These are phyloP conservation scores for Pseudochirops corinnae DNA, from an alignment of 2,797 vertebrate genomes.

Conservation along the genomic window DNA sequence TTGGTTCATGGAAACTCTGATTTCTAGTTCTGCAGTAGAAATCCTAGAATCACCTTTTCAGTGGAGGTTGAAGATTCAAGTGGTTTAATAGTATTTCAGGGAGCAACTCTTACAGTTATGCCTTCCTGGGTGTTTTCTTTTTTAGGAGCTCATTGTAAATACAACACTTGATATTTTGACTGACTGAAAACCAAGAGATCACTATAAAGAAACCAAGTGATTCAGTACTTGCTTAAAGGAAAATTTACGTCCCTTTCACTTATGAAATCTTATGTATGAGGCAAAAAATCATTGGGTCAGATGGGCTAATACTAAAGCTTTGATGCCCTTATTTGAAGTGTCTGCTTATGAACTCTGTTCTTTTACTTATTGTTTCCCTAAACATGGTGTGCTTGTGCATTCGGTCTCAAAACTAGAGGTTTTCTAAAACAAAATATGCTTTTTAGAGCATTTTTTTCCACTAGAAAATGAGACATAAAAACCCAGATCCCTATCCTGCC, in stretches of 20 bases:
- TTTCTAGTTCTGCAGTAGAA: neutral
- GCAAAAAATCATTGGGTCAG: constrained; percentile 2
- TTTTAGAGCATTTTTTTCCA: neutral
- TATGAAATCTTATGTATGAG: constrained; percentile 22
- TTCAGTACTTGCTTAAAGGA: constrained; percentile 40
- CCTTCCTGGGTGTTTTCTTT: constrained; percentile 12
- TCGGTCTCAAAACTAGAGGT: neutral
- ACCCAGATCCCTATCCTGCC: neutral
- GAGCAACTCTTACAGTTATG: too few species aligned
- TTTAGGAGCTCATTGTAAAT: constrained; percentile 3
- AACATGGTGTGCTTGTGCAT: neutral
- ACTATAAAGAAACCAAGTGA: constrained; percentile 41
- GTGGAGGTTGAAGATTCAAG: neutral
- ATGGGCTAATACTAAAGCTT: constrained; percentile 15
- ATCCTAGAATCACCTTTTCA: neutral
- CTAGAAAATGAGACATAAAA: neutral
- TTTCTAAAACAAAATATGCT: neutral
- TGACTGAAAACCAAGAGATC: neutral
- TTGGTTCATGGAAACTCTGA: neutral
- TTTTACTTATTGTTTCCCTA: neutral
- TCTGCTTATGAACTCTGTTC: neutral
- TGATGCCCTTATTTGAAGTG: constrained; percentile 25
- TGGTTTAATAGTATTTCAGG: constrained; percentile 26
- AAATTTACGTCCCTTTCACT: constrained; percentile 10
- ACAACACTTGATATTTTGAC: constrained; percentile 39